Conservation (phyloP, 1,140 invertebrate species). For the Macrotrachela quadricornifera region DNA sequence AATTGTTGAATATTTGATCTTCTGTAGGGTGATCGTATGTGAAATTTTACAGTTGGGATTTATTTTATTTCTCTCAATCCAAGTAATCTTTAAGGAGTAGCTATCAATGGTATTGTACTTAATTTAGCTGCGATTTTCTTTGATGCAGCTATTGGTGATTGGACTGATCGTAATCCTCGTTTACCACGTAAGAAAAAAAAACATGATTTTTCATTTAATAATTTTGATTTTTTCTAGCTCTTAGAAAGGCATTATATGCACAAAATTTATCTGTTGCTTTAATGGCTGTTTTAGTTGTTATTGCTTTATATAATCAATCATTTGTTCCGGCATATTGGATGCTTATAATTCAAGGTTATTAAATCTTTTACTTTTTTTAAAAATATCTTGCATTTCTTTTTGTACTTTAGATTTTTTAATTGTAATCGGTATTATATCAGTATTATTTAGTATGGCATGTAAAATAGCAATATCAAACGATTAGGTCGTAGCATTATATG, state of each 20-base stretch:
- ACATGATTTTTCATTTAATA: too few relatives aligned
- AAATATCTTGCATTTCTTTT: too few relatives aligned
- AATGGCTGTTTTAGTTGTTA: constrained; percentile 8
- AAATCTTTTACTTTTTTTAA: too few relatives aligned
- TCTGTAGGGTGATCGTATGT: constrained; percentile 29
- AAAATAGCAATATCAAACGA: constrained; percentile 35
- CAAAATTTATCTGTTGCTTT: constrained; percentile 12
- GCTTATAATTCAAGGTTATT: too few relatives aligned
- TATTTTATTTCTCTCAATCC: constrained; percentile 20
- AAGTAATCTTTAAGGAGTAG: constrained; percentile 18
- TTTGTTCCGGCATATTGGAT: too few relatives aligned
- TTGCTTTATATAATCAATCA: constrained; percentile 8
- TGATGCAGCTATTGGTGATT: constrained; percentile 24
- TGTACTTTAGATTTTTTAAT: too few relatives aligned
- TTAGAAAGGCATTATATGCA: constrained; percentile 7
- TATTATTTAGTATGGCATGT: constrained; percentile 28
- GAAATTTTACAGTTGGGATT: constrained; percentile 30
- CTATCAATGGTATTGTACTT: constrained; percentile 24
- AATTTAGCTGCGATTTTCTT: constrained; percentile 23
- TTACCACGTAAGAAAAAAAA: constrained; percentile 20
- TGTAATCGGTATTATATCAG: constrained; percentile 17
- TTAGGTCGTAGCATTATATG: constrained; percentile 31
- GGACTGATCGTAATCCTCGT: constrained; percentile 25
- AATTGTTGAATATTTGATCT: too few relatives aligned
- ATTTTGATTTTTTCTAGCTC: constrained; percentile 7